Percentiles rank a stretch among this genome's conserved stretches.
Conservation (phyloP, 2,888 invertebrate genomes). For the Agrochola lota region DNA sequence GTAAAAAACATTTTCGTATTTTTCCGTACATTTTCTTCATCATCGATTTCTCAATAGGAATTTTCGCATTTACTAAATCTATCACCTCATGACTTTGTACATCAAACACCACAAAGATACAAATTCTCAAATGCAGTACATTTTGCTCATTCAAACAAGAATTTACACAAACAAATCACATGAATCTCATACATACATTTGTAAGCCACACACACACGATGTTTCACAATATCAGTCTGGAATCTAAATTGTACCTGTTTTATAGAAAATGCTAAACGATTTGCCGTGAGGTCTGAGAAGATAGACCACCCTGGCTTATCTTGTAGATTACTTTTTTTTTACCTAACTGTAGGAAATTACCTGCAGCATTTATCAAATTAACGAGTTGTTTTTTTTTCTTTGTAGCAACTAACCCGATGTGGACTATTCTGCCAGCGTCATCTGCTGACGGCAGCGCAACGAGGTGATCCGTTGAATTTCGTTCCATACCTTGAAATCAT, state of each 20-base stretch:
- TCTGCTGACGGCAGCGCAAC: too few species aligned
- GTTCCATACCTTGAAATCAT: neutral
- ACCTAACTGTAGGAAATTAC: neutral
- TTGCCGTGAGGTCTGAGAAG: neutral
- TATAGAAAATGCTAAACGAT: conserved; percentile 10
- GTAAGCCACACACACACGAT: conserved; percentile 31
- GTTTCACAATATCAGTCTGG: conserved; percentile 13
- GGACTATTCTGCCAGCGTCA: too few species aligned
- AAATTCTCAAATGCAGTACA: conserved; percentile 11
- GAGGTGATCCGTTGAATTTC: too few species aligned
- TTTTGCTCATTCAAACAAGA: conserved; percentile 24
- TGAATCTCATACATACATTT: conserved; percentile 21
- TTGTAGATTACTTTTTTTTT: too few species aligned
- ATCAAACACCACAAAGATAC: neutral
- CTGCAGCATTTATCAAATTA: neutral
- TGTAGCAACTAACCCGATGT: too few species aligned
- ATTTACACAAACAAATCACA: conserved; percentile 25
- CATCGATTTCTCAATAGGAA: neutral
- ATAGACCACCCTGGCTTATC: conserved; percentile 5
- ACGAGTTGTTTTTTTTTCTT: neutral
- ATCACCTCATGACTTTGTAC: neutral
- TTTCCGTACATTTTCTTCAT: neutral
- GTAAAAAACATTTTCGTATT: neutral
- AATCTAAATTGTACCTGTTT: conserved; percentile 33
- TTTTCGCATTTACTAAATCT: neutral